phyloP scores from a whole-genome alignment of 2,797 vertebrate genomes.

The Euthynnus affinis region DNA sequence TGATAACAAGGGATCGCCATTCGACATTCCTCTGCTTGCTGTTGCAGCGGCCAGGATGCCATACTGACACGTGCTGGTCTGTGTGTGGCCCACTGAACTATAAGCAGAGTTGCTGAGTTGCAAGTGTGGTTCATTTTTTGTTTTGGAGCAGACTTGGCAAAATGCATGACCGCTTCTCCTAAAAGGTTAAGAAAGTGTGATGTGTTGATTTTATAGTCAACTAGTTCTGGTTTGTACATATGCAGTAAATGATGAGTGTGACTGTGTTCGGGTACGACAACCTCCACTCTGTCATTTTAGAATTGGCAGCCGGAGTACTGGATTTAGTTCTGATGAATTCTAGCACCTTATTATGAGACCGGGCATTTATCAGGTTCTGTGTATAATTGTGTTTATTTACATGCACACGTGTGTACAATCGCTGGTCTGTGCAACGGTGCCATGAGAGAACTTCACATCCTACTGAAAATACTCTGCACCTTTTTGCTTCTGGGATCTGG shows the following conservation, averaged over 20 bases:
- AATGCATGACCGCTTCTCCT: constrained; percentile 39
- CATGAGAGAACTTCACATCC: constrained; percentile 69
- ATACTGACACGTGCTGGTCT: constrained; percentile 55
- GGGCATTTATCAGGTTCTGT: constrained; percentile 49
- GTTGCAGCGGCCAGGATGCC: constrained; percentile 52
- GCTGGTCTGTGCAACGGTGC: constrained; percentile 34
- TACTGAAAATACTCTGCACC: constrained; percentile 77
- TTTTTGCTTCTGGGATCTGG: constrained; percentile 56
- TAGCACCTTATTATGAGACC: constrained; percentile 74
- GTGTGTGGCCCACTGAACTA: constrained; percentile 77
- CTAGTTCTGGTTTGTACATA: constrained; percentile 19
- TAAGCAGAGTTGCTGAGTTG: constrained; percentile 65
- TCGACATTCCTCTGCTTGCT: constrained; percentile 61
- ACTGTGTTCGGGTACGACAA: constrained; percentile 54
- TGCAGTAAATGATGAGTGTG: constrained; percentile 43
- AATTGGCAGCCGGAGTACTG: constrained; percentile 40
- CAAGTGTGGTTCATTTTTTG: constrained; percentile 51
- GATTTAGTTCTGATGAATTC: constrained; percentile 76
- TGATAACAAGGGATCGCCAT: constrained; percentile 71
- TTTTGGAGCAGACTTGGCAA: constrained; percentile 49
- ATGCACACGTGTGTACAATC: constrained; percentile 28
- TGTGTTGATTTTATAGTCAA: constrained; percentile 35
- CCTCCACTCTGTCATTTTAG: constrained; percentile 41
- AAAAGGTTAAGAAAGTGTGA: constrained; percentile 26
- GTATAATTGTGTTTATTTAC: constrained; percentile 56